Percentiles rank a stretch among this genome's conserved stretches.
phyloP scores from a whole-genome alignment of 2,113 vertebrate species.

The Elanoides forficatus region DNA sequence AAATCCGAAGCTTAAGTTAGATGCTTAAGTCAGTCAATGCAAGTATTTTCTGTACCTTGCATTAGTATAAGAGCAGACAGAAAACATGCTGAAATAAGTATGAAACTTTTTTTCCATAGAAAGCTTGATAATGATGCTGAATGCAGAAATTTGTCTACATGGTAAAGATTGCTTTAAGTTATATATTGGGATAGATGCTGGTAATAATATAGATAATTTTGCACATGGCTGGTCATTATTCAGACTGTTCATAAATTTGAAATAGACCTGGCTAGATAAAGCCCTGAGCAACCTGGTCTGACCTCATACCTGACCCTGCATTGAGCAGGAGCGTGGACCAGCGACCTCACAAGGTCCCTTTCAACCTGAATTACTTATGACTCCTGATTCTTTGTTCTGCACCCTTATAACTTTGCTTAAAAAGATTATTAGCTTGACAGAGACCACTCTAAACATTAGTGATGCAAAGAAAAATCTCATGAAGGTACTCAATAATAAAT shows the following conservation, averaged over 20 bases:
- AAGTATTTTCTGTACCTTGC: neutral
- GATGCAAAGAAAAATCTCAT: neutral
- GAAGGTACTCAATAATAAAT: neutral
- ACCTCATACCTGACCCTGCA: neutral
- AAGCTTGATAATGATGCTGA: neutral
- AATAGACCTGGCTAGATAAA: neutral
- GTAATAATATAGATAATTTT: neutral
- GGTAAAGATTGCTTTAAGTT: neutral
- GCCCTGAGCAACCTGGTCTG: neutral
- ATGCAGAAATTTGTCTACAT: neutral
- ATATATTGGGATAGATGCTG: neutral
- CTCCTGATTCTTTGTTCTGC: neutral
- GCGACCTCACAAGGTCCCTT: neutral
- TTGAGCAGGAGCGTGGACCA: neutral
- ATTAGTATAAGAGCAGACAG: neutral
- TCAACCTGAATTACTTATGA: neutral
- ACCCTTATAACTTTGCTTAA: neutral
- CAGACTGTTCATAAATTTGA: neutral
- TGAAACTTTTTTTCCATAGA: neutral
- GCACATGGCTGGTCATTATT: neutral
- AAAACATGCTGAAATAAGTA: neutral
- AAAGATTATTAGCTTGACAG: neutral
- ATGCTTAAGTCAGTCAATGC: neutral
- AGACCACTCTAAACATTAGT: neutral
- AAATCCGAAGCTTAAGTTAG: neutral